Base-by-base conservation (phyloP, 2,888 invertebrate species). In the Lasioglossum morio region DNA sequence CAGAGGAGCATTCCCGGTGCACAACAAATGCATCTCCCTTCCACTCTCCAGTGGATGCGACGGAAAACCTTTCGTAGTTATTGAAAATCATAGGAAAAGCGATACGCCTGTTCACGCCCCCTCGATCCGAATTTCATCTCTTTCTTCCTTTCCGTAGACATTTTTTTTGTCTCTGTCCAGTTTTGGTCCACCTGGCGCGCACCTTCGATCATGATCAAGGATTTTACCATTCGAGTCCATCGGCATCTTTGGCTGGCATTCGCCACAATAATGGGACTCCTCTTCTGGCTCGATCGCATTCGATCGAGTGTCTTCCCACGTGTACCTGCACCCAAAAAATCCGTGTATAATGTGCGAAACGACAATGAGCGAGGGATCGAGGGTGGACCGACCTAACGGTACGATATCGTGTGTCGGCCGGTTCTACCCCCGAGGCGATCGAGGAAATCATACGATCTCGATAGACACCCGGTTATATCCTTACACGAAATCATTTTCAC, bases 351-450 rank as follows among this genome's bases (percentile, higher is more conserved):
- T 86, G 66, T 72, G 84, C 81, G 75, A 86, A 85, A 88, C 87
- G 87, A 91, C 91, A 91, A 91, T 91, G 81, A 87, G 82, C 79
- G 73, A 57, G 77, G 69, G 72, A 72, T 34, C 40, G 82, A 88
- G 91, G 89, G 81, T 80, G 85, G 87, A 84, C 84, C 34, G 85
- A 92, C 92, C 93, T 94, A 94, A 94, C 94, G 94, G 94, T 93
- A 91, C 91, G 89, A 91, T 94, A 94, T 94, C 94, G 91, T 92
- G 92, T 94, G 93, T 93, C 93, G 91, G 88, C 86, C 85, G 86
- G 89, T 92, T 82, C 7, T 63, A 57, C n/a, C 40, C n/a, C 40
- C 48, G 34, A 30, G 40, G 34, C 73, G 77, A 81, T 88, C 76
- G 63, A 40, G 72, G 72, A 82, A 74, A 80, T 74, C 46, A 63